Base-by-base conservation (phyloP, 2,888 invertebrate genomes). In the Periphyllus acericola region DNA sequence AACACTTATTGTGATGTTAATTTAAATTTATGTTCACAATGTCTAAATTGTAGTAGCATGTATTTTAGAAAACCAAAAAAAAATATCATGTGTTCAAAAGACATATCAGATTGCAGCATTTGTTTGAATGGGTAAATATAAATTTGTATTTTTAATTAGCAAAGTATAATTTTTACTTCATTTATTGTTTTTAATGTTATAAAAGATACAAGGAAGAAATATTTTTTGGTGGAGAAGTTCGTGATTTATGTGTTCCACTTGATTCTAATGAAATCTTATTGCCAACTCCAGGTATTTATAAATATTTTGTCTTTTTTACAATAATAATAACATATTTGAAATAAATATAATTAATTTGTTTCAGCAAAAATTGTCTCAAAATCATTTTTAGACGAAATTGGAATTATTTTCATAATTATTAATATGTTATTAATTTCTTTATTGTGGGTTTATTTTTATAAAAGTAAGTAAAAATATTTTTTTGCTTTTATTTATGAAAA, bases 1-100 rank as follows among this genome's bases (percentile, higher is more conserved):
- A 80, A 86, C 25, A 72, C 60, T 71, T 86, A 79, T 72, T 86
- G 86, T 52, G 79, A 86, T 86, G 36, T 40, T 60, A 72, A 36
- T 72, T 72, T 86, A 72, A 86, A 86, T 80, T 79, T 86, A 40
- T 86, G 86, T 60, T 86, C 79, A 29, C 86, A 86, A 60, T 86
- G 86, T 60, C 21, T 86, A 21, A 79, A 86, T n/a, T 86, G 86
- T 60, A 72, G 86, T 60, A 72, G 71, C 55, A 29, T 80, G 11
- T 86, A 86, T 80, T 86, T 86, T 60, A 86, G 86, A 80, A 86
- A 29, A 29, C 25, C 55, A 36, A 86, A 86, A 72, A 29, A 29
- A 34, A 25, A 55, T 72, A 80, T 80, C 0, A 21, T 40, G n/a
- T 86, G 86, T 32, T 71, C 86, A 60, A 86, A 86, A 72, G 55